Conservation (phyloP, 1,140 invertebrate species). For the Nylanderia fulva region DNA sequence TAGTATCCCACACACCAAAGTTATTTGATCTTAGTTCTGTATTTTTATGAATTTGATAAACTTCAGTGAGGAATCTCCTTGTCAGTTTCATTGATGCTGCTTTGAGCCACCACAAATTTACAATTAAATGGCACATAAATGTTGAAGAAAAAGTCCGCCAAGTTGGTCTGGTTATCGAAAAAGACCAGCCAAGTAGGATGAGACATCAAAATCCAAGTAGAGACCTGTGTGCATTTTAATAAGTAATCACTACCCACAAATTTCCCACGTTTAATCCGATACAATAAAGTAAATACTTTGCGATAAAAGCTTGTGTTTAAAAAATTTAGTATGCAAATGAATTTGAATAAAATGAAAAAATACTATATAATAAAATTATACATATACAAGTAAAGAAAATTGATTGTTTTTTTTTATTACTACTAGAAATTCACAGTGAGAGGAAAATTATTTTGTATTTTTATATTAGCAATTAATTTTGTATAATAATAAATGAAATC, state of each 20-base stretch:
- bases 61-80: conserved; percentile 78
- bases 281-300: background rate
- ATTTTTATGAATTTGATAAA: conserved; percentile 78
- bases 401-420: background rate
- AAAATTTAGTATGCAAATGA: too few relatives aligned
- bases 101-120: conserved; percentile 75
- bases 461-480: conserved; percentile 6
- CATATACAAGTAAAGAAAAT: background rate
- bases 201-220: conserved; percentile 80
- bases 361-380: background rate
- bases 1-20: conserved; percentile 76
- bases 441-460: background rate
- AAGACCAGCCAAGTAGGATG: conserved; percentile 83
- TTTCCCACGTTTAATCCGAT: background rate
- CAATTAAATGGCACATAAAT: conserved; percentile 81
- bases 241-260: conserved; percentile 11
- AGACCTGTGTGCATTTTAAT: conserved; percentile 63
- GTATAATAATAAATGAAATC: background rate
- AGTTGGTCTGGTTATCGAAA: conserved; percentile 72
- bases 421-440: background rate
- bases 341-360: too few relatives aligned
- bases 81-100: conserved; percentile 8
- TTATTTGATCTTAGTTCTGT: conserved; percentile 68
- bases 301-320: background rate
- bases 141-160: conserved; percentile 74